Evolutionary conservation across 2,113 vertebrate species (phyloP), one percentile per base, ranked within the genome.

Genomic region (Xiphophorus hellerii): DNA sequence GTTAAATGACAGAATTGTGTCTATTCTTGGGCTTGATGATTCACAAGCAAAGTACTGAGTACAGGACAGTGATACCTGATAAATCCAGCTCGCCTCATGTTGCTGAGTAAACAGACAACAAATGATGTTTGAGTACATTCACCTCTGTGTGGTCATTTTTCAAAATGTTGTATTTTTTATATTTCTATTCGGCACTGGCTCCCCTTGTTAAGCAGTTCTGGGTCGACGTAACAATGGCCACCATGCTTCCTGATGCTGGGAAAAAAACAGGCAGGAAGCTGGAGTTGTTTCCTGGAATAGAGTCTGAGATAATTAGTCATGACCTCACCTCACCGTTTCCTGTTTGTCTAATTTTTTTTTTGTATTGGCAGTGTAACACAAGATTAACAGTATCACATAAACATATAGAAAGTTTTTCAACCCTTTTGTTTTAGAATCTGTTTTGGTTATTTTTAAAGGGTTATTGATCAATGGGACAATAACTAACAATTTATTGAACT

Each of bases 241-340:
- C 27, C 29, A 6, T 42, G 68, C 73, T 51, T 74, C 73, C 66
- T 69, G 35, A 76, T 69, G 42, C 78, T 60, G 71, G 69, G 69
- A 78, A 12, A 78, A 70, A 72, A 30, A 76, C 76, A 22, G 62
- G 68, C 87, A 92, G 94, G 93, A 94, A 94, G 83, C 74, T 89
- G 82, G 83, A 78, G 77, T 92, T 88, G 93, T 85, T 85, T 94
- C 93, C 93, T 91, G 74, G 78, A 82, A 93, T 93, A 92, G 82
- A 93, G 76, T 64, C 83, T 73, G 76, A 17, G 86, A 87, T 85
- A 90, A 76, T 73, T 66, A 61, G 14, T 20, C 0, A 1, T 68
- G 80, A 87, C 60, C 82, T 76, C 71, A 78, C 71, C 27, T 68
- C 65, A 74, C 60, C 22, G 39, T 78, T 90, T 94, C 91, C 92